Percentiles rank a stretch among this genome's conserved stretches.
These are phyloP conservation scores for Plectrocnemia conspersa DNA, from an alignment of 1,140 invertebrate species.

Conservation along the genomic window DNA sequence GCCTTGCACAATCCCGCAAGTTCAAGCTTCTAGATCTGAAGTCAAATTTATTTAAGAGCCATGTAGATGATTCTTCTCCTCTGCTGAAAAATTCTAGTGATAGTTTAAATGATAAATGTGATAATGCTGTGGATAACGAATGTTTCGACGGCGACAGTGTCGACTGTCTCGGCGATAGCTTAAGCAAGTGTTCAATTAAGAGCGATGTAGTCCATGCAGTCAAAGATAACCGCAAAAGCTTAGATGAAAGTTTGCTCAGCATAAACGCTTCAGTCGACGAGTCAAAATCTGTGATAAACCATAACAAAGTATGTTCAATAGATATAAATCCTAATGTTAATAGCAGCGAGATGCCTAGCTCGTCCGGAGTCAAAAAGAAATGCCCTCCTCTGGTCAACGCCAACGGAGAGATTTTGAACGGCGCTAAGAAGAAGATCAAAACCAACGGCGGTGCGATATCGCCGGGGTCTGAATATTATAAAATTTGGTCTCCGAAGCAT, in stretches of 20 bases:
- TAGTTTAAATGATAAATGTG: conserved; percentile 14
- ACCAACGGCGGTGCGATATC: conserved; percentile 47
- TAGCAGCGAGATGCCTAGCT: conserved; percentile 16
- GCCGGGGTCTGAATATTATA: conserved; percentile 56
- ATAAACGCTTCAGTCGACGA: too few relatives aligned
- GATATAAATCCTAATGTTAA: conserved; percentile 11
- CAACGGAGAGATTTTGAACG: conserved; percentile 44
- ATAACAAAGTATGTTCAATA: conserved; percentile 9
- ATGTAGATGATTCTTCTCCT: conserved; percentile 19
- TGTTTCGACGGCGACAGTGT: conserved; percentile 38
- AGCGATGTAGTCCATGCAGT: conserved; percentile 17
- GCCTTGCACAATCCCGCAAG: conserved; percentile 46
- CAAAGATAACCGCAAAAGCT: conserved; percentile 16
- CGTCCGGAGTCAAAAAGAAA: conserved; percentile 50
- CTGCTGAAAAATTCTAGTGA: conserved; percentile 19
- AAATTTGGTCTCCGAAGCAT: conserved; percentile 57
- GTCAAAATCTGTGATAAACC: conserved; percentile 34
- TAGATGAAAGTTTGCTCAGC: conserved; percentile 28
- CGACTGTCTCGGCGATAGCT: conserved; percentile 48
- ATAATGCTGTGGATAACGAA: conserved; percentile 27
- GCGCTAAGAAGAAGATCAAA: conserved; percentile 50
- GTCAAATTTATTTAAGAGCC: conserved; percentile 34
- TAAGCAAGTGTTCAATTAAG: conserved; percentile 53
- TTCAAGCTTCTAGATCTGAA: conserved; percentile 47
- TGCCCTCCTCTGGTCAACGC: conserved; percentile 45